Evolutionary conservation across 2,797 vertebrate genomes (phyloP).

Genomic region (Peromyscus nudipes): DNA sequence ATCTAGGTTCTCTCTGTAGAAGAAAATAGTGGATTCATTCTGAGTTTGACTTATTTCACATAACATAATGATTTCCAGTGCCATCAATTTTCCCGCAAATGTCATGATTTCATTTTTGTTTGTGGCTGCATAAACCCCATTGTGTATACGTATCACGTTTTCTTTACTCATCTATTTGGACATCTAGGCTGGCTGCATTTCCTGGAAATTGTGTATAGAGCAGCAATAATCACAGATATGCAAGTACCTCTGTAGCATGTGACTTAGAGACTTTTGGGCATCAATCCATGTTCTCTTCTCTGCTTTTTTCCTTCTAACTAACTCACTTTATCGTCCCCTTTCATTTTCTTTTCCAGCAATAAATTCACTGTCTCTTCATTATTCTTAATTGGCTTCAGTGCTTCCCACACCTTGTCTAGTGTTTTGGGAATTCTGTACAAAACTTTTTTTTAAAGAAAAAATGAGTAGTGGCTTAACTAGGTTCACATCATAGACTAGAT

Average conservation of each 20-base stretch:
- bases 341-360: not conserved
- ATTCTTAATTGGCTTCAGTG: slow-evolving; percentile 22
- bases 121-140: not conserved
- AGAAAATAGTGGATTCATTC: not conserved
- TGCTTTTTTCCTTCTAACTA: not conserved
- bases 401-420: slow-evolving; percentile 27
- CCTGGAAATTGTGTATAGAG: not conserved
- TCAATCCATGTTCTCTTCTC: not conserved
- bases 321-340: not conserved
- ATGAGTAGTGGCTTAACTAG: slow-evolving; percentile 15
- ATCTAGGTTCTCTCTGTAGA: not conserved
- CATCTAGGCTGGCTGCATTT: not conserved
- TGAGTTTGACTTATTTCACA: not conserved
- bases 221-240: not conserved
- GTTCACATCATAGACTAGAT: not conserved
- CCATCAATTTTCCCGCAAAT: not conserved
- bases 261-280: not conserved
- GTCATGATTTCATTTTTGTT: not conserved
- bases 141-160: not conserved
- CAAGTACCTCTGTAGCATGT: not conserved
- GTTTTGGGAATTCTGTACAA: slow-evolving; percentile 18
- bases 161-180: not conserved
- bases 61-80: not conserved
- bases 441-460: not conserved
- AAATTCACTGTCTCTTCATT: slow-evolving; percentile 27